Percentiles rank a stretch among this genome's conserved stretches.
These are phyloP conservation scores for Zaprionus capensis DNA, from an alignment of 1,140 invertebrate species.

Conservation along the genomic window DNA sequence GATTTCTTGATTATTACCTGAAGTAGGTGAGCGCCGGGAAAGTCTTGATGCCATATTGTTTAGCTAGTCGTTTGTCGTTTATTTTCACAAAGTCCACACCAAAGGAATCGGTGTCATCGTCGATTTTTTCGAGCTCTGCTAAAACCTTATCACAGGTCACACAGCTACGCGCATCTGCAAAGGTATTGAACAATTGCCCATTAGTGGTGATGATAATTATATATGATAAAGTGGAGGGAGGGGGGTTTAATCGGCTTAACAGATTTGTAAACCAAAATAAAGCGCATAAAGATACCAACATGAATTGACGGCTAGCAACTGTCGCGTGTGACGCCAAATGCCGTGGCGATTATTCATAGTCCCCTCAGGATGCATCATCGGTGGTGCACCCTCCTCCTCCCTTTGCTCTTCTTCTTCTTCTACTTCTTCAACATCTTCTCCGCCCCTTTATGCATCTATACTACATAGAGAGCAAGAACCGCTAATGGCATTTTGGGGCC, in stretches of 20 bases:
- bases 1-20: slow-evolving; percentile 84
- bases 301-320: slow-evolving; percentile 76
- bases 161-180: slow-evolving; percentile 94
- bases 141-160: slow-evolving; percentile 96
- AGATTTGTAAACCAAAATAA: slow-evolving; percentile 12
- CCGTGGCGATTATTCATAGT: slow-evolving; percentile 70
- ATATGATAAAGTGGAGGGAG: background rate
- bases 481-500: slow-evolving; percentile 50
- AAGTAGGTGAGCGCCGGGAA: slow-evolving; percentile 98
- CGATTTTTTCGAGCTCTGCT: slow-evolving; percentile 95
- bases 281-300: slow-evolving; percentile 66
- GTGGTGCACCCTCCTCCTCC: background rate
- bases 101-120: slow-evolving; percentile 96
- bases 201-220: background rate
- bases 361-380: slow-evolving; percentile 69
- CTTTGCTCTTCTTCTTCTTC: background rate
- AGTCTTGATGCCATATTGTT: slow-evolving; percentile 96
- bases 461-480: slow-evolving; percentile 41
- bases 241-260: background rate
- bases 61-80: slow-evolving; percentile 97
- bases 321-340: slow-evolving; percentile 73
- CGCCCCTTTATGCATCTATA: background rate
- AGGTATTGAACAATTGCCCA: slow-evolving; percentile 25
- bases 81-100: slow-evolving; percentile 98
- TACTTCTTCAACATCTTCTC: background rate